Conservation (phyloP, 2,888 invertebrate genomes). For the Agrotis exclamationis region DNA sequence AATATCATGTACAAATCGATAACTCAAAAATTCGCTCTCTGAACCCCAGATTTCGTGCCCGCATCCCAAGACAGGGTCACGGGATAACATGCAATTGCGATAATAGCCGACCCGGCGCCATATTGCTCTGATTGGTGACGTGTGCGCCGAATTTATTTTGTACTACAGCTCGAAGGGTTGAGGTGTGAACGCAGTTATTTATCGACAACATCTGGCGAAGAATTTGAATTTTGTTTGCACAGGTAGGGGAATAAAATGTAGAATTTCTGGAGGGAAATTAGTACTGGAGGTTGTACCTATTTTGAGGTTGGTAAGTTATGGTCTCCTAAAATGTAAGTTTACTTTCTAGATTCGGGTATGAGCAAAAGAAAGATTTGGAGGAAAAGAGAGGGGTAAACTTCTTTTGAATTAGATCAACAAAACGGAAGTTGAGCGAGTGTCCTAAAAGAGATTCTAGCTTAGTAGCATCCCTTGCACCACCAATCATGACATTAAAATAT, state of each 20-base stretch:
- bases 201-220: slow-evolving; percentile 78
- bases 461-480: too few species aligned
- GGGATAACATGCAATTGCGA: slow-evolving; percentile 81
- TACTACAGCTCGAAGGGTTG: slow-evolving; percentile 87
- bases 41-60: slow-evolving; percentile 65
- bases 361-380: neutral
- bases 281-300: slow-evolving; percentile 9
- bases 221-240: slow-evolving; percentile 72
- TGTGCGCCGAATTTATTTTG: slow-evolving; percentile 85
- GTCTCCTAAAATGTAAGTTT: neutral
- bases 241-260: slow-evolving; percentile 65
- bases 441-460: neutral
- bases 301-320: neutral
- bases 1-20: too few species aligned
- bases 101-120: slow-evolving; percentile 88
- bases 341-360: neutral
- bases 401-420: too few species aligned
- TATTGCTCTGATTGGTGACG: slow-evolving; percentile 88
- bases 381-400: too few species aligned
- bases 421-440: too few species aligned
- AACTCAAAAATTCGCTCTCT: slow-evolving; percentile 7
- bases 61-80: slow-evolving; percentile 79
- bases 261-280: slow-evolving; percentile 52
- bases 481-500: too few species aligned
- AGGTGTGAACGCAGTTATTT: slow-evolving; percentile 84